Evolutionary conservation across 1,140 invertebrate genomes (phyloP).

Genomic region (Bombus confusus): DNA sequence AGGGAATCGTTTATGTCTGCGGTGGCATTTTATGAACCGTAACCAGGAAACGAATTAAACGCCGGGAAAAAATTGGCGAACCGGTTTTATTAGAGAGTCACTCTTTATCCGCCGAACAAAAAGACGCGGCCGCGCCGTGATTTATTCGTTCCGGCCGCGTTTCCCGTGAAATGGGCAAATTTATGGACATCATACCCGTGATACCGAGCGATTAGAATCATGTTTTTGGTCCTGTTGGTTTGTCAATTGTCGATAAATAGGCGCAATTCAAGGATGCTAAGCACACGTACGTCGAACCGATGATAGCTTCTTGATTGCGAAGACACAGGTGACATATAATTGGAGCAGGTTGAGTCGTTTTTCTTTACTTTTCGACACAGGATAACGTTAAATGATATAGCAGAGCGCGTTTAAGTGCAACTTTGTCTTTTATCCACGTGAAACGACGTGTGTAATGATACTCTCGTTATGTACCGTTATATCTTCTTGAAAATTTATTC

Average conservation of each 20-base stretch:
- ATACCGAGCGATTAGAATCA: not conserved
- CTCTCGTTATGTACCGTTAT: not conserved
- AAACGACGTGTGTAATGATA: not conserved
- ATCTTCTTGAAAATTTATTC: not conserved
- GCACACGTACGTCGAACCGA: too few species aligned
- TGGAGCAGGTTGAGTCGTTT: not conserved
- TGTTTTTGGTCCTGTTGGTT: not conserved
- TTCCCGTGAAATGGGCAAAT: slow-evolving; percentile 19
- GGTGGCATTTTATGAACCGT: slow-evolving; percentile 33
- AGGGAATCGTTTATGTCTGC: slow-evolving; percentile 12
- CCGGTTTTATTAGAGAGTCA: slow-evolving; percentile 24
- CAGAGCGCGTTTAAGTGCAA: not conserved
- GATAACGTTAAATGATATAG: not conserved
- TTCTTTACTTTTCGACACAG: not conserved
- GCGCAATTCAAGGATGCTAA: not conserved
- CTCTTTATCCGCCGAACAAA: slow-evolving; percentile 1
- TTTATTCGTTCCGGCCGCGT: slow-evolving; percentile 26
- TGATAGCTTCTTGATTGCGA: not conserved
- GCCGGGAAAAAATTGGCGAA: slow-evolving; percentile 24
- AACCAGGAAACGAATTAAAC: slow-evolving; percentile 44
- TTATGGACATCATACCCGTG: not conserved
- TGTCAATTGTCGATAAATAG: not conserved
- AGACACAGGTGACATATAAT: not conserved
- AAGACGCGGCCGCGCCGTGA: not conserved
- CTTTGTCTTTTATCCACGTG: too few species aligned